Base-by-base conservation (phyloP, 2,113 vertebrate genomes). In the Delphinus delphis region DNA sequence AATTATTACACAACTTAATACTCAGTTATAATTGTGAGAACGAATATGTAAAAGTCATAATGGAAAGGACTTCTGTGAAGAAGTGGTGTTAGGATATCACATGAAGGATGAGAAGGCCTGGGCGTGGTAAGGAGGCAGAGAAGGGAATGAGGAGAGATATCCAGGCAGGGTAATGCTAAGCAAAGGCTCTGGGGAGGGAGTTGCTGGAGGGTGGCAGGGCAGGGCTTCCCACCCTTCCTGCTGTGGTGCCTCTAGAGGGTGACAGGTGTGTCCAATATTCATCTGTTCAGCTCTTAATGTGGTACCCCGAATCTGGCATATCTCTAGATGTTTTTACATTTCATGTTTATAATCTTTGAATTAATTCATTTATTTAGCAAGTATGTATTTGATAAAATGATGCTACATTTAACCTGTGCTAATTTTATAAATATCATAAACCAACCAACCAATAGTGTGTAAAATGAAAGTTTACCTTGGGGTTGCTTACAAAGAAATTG, bases 301-400 rank as follows among this genome's bases (percentile, higher is more conserved):
- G 33, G 38, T 38, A 53, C 47, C 6, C 79, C 79, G 36, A 83
- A 73, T 31, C 25, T 31, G 68, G 33, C 58, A 73, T 8, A 53
- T 41, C n/a, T 38, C 18, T 8, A 65, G 80, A 33, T 74, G 41
- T 53, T 93, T 63, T 73, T 38, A 53, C 1, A 25, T 76, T 28
- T 53, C 25, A 4, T 74, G 12, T 86, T 85, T 92, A 8, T 6
- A 86, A 13, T n/a, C 25, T 55, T 70, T n/a, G 55, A 83, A n/a
- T 92, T 60, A 25, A 76, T 88, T 88, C 10, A 20, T 74, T 93
- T 77, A 82, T 81, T 92, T 65, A 87, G 7, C 41, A 77, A 79
- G 50, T 85, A 44, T 1, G 0, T 63, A 62, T 60, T 93, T 96
- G 53, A 44, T 73, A 68, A 88, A 70, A 55, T 41, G 60, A 71